Evolutionary conservation across 1,140 invertebrate genomes (phyloP).

Genomic region (Drosophila chauvacae): DNA sequence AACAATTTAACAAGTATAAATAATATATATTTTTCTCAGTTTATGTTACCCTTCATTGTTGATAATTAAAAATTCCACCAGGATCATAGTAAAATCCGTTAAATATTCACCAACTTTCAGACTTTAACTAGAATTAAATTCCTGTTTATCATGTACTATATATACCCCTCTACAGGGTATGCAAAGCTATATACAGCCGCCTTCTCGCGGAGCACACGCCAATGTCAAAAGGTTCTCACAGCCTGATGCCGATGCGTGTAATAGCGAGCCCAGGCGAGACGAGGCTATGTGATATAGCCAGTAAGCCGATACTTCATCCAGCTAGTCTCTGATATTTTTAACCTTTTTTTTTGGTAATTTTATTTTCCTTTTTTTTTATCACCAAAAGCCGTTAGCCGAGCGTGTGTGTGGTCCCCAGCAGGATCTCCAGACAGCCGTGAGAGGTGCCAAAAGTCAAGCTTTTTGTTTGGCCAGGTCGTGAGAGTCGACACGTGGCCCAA

Average conservation of each 20-base stretch:
- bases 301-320: slow-evolving; percentile 53
- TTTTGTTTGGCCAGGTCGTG: slow-evolving; percentile 59
- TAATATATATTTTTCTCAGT: not conserved
- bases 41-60: not conserved
- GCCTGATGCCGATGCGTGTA: slow-evolving; percentile 25
- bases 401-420: slow-evolving; percentile 35
- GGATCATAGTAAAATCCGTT: rapidly evolving
- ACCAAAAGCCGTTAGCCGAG: slow-evolving; percentile 61
- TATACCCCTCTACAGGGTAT: slow-evolving; percentile 23
- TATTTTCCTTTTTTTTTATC: slow-evolving; percentile 7
- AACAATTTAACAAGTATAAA: not conserved
- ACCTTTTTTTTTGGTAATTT: not conserved
- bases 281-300: slow-evolving; percentile 32
- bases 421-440: not conserved
- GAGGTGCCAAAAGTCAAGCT: slow-evolving; percentile 71
- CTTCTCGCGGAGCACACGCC: slow-evolving; percentile 67
- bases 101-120: not conserved
- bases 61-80: not conserved
- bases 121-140: not conserved
- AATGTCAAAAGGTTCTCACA: slow-evolving; percentile 77
- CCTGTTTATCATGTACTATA: not conserved
- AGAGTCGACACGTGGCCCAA: slow-evolving; percentile 37
- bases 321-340: slow-evolving; percentile 13
- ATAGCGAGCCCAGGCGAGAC: slow-evolving; percentile 20
- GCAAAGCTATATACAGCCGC: slow-evolving; percentile 1